These are phyloP conservation scores for Eupithecia insigniata DNA, from an alignment of 2,888 invertebrate genomes.

Conservation along the genomic window DNA sequence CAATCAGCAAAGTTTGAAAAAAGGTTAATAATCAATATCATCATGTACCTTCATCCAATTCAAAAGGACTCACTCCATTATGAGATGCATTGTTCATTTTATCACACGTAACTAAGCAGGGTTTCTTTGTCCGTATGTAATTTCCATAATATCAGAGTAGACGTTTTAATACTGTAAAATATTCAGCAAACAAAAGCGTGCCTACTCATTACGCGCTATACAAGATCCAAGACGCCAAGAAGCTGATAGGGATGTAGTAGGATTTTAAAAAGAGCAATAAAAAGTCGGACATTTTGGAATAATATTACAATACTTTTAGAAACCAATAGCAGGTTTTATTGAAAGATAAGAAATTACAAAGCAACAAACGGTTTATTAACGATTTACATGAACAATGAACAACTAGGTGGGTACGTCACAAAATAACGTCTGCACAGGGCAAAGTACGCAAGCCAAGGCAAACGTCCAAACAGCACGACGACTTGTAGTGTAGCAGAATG, in stretches of 20 bases:
- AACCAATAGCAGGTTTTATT: too few relatives aligned
- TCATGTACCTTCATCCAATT: background rate
- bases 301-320: background rate
- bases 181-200: slow-evolving; percentile 30
- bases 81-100: slow-evolving; percentile 10
- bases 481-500: too few relatives aligned
- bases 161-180: slow-evolving; percentile 30
- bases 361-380: too few relatives aligned
- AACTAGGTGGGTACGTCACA: too few relatives aligned
- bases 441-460: too few relatives aligned
- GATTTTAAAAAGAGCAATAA: slow-evolving; percentile 2
- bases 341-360: too few relatives aligned
- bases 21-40: too few relatives aligned
- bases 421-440: too few relatives aligned
- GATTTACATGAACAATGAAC: too few relatives aligned
- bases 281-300: slow-evolving; percentile 3
- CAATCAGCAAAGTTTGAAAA: too few relatives aligned
- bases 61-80: background rate
- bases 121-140: slow-evolving; percentile 28
- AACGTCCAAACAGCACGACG: too few relatives aligned
- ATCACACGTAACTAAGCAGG: slow-evolving; percentile 14
- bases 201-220: slow-evolving; percentile 31
- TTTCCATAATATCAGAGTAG: slow-evolving; percentile 29
- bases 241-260: slow-evolving; percentile 14
- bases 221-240: slow-evolving; percentile 46